Evolutionary conservation across 2,888 invertebrate genomes (phyloP).

Genomic region (Drosophila paranaensis): DNA sequence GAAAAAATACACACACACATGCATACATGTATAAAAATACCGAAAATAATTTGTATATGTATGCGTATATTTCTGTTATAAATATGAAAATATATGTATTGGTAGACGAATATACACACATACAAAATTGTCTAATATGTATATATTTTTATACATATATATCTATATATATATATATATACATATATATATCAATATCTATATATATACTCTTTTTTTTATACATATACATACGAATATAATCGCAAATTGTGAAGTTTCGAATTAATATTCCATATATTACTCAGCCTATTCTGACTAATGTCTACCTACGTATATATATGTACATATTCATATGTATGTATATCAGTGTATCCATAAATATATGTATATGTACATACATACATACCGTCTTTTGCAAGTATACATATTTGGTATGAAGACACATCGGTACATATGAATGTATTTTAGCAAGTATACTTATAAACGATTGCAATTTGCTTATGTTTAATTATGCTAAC

Average conservation of each 20-base stretch:
- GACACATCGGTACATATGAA: conserved; percentile 7
- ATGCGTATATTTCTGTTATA: conserved; percentile 5
- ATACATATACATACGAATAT: background rate
- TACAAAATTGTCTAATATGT: background rate
- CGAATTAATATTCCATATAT: conserved; percentile 37
- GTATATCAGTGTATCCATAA: conserved; percentile 16
- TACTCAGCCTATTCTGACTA: conserved; percentile 60
- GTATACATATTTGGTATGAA: conserved; percentile 28
- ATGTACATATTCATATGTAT: conserved; percentile 32
- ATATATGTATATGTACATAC: conserved; percentile 44
- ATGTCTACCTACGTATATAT: conserved; percentile 38
- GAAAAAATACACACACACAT: background rate
- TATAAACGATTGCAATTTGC: conserved; percentile 21
- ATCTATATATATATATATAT: background rate
- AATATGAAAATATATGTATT: conserved; percentile 12
- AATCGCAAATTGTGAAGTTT: conserved; percentile 13
- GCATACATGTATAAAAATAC: conserved; percentile 7
- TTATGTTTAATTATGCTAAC: background rate
- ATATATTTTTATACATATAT: background rate
- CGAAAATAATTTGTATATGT: conserved; percentile 14
- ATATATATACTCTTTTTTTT: background rate
- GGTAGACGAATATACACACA: background rate
- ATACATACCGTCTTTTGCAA: conserved; percentile 42
- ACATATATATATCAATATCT: background rate
- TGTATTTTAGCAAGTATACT: background rate